Conservation (phyloP, 1,140 invertebrate species). For the Fopius arisanus region DNA sequence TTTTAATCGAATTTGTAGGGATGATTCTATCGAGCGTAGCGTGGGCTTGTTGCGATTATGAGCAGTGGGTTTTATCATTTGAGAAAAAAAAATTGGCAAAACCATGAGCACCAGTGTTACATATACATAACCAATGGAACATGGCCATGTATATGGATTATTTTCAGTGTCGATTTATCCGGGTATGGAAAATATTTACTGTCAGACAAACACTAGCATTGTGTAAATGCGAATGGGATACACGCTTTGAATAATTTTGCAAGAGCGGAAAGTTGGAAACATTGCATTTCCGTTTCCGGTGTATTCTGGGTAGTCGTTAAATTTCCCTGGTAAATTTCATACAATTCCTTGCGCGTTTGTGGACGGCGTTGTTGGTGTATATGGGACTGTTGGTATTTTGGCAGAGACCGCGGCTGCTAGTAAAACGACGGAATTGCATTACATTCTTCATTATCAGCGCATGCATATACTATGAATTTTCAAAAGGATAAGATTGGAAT, state of each 20-base stretch:
- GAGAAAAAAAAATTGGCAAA: neutral
- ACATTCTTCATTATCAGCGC: no score
- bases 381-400: neutral
- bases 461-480: neutral
- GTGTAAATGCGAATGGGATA: neutral
- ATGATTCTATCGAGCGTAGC: neutral
- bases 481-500: no score
- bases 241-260: slow-evolving; percentile 29
- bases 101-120: neutral
- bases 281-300: slow-evolving; percentile 2
- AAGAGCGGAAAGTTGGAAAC: slow-evolving; percentile 25
- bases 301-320: slow-evolving; percentile 13
- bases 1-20: slow-evolving; percentile 30
- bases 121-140: neutral
- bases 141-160: no score
- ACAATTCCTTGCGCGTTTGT: slow-evolving; percentile 6
- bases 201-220: slow-evolving; percentile 13
- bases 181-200: slow-evolving; percentile 23
- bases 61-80: neutral
- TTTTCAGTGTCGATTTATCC: neutral
- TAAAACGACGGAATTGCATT: neutral
- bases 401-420: neutral
- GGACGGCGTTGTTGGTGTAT: neutral
- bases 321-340: slow-evolving; percentile 23
- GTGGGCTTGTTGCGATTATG: slow-evolving; percentile 27